Evolutionary conservation across 2,888 invertebrate genomes (phyloP).

Genomic region (Shargacucullia verbasci): DNA sequence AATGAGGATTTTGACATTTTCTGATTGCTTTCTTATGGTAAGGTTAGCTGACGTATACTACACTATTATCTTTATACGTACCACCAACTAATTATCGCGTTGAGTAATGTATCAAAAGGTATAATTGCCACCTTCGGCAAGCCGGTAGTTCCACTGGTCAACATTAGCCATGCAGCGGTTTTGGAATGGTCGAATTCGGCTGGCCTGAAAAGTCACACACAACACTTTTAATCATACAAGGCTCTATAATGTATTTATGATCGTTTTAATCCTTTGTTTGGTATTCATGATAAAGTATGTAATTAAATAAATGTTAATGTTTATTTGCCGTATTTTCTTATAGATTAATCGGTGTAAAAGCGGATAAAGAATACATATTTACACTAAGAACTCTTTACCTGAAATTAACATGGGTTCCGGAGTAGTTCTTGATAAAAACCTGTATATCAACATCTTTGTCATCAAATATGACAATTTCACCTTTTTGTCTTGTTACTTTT

Average conservation of each 20-base stretch:
- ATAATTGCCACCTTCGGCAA: slow-evolving; percentile 67
- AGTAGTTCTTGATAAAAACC: slow-evolving; percentile 58
- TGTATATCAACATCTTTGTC: slow-evolving; percentile 60
- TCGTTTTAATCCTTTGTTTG: too few species aligned
- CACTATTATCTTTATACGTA: slow-evolving; percentile 43
- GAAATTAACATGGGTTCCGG: slow-evolving; percentile 64
- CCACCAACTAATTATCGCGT: slow-evolving; percentile 67
- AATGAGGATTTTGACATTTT: too few species aligned
- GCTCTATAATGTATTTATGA: too few species aligned
- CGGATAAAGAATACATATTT: too few species aligned
- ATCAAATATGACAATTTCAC: slow-evolving; percentile 64
- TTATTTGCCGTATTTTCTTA: too few species aligned
- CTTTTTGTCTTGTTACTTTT: slow-evolving; percentile 34
- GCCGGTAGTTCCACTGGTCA: slow-evolving; percentile 75
- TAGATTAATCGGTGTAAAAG: too few species aligned
- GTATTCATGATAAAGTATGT: too few species aligned
- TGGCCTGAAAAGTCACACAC: slow-evolving; percentile 59
- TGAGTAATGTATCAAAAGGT: slow-evolving; percentile 63
- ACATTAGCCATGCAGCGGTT: slow-evolving; percentile 67
- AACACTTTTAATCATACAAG: background rate
- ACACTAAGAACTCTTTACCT: slow-evolving; percentile 55
- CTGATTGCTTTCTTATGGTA: too few species aligned
- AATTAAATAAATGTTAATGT: too few species aligned
- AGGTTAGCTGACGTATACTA: too few species aligned
- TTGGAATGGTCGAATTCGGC: slow-evolving; percentile 63